These are phyloP conservation scores for Cariama cristata DNA, from an alignment of 2,113 vertebrate species.

Conservation along the genomic window DNA sequence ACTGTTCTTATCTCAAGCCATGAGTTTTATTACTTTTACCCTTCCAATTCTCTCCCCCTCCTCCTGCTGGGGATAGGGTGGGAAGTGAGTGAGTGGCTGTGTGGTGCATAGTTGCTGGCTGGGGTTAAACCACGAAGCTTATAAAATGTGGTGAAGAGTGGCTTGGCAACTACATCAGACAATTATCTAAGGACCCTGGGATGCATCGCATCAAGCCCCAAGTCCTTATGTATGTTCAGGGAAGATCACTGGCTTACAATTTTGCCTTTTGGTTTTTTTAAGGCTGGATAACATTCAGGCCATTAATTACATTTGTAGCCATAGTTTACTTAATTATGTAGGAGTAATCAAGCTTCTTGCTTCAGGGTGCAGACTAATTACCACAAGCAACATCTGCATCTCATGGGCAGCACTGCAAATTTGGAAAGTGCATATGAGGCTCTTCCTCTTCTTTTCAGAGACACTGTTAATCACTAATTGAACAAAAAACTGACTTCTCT, in stretches of 20 bases:
- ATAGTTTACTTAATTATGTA: neutral
- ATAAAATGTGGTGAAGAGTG: too few relatives aligned
- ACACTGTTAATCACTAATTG: neutral
- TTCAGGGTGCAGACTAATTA: neutral
- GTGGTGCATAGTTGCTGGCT: too few relatives aligned
- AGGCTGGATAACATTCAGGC: neutral
- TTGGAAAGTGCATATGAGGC: neutral
- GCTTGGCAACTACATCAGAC: too few relatives aligned
- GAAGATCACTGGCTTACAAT: neutral
- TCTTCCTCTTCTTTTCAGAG: neutral
- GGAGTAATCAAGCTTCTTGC: neutral
- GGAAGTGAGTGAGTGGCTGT: too few relatives aligned
- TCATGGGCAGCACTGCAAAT: neutral
- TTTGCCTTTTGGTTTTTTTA: neutral
- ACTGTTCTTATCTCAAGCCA: neutral
- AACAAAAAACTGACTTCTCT: neutral
- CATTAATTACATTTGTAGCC: neutral
- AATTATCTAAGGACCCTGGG: too few relatives aligned
- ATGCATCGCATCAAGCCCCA: too few relatives aligned
- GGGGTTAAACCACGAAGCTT: too few relatives aligned
- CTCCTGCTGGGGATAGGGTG: too few relatives aligned
- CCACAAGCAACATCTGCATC: neutral
- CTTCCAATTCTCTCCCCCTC: too few relatives aligned
- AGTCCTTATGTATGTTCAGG: too few relatives aligned
- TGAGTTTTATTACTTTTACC: too few relatives aligned